phyloP scores from a whole-genome alignment of 2,888 invertebrate genomes.

The Tetramorium bicarinatum region DNA sequence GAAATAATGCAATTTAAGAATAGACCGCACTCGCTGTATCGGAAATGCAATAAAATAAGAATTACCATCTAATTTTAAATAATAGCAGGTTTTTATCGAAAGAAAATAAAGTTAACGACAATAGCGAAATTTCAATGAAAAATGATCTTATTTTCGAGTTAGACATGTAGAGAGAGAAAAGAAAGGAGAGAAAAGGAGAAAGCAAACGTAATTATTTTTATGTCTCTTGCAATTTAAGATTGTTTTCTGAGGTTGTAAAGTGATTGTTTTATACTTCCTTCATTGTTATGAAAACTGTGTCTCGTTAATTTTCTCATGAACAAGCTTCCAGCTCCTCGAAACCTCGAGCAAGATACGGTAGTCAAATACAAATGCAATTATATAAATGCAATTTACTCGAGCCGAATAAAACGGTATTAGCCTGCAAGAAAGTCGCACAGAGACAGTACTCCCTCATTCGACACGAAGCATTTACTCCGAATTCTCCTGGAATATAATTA shows the following conservation, averaged over 20 bases:
- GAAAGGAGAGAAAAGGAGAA: neutral
- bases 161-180: neutral
- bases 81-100: neutral
- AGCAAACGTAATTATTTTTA: constrained; percentile 7
- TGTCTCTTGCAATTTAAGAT: constrained; percentile 14
- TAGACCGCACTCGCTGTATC: neutral
- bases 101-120: neutral
- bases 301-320: neutral
- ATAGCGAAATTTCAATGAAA: neutral
- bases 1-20: neutral
- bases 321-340: neutral
- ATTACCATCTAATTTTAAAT: neutral
- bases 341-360: constrained; percentile 9
- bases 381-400: constrained; percentile 34
- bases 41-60: neutral
- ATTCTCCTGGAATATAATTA: constrained; percentile 46
- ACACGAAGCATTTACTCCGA: constrained; percentile 26
- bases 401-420: constrained; percentile 34
- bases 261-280: neutral
- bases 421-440: neutral
- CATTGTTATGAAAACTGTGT: constrained; percentile 14
- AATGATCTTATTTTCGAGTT: neutral
- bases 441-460: neutral
- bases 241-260: constrained; percentile 11
- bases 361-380: constrained; percentile 40